Conservation (phyloP, 2,888 invertebrate genomes). For the Thymelicus acteon region DNA sequence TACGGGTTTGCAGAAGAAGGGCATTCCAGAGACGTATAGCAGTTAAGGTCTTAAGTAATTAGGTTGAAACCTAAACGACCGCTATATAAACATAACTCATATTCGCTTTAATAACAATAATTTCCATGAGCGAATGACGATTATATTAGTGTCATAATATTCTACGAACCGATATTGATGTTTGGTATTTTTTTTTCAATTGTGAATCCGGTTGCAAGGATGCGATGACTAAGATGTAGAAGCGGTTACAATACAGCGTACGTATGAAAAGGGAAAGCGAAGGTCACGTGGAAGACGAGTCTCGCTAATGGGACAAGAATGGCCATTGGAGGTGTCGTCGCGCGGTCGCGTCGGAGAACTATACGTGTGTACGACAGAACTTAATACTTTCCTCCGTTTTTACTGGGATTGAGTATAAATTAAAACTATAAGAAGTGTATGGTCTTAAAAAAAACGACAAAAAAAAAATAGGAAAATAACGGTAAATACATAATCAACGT, state of each 20-base stretch:
- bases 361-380: slow-evolving; percentile 1
- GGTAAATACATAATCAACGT: too few relatives aligned
- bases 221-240: slow-evolving; percentile 35
- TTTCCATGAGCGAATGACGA: background rate
- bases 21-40: too few relatives aligned
- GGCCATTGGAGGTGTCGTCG: slow-evolving; percentile 6
- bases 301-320: slow-evolving; percentile 44
- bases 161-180: slow-evolving; percentile 11
- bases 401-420: too few relatives aligned
- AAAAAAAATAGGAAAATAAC: too few relatives aligned
- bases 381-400: too few relatives aligned
- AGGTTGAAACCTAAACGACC: too few relatives aligned
- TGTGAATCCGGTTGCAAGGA: slow-evolving; percentile 35
- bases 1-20: too few relatives aligned
- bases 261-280: slow-evolving; percentile 58
- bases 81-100: too few relatives aligned
- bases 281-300: slow-evolving; percentile 55
- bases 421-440: too few relatives aligned
- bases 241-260: slow-evolving; percentile 28
- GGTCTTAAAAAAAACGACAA: too few relatives aligned
- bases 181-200: slow-evolving; percentile 18
- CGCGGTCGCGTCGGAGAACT: slow-evolving; percentile 7
- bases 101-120: background rate
- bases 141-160: slow-evolving; percentile 1
- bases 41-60: too few relatives aligned